phyloP scores from a whole-genome alignment of 2,113 vertebrate genomes.

The Leptodactylus fuscus region DNA sequence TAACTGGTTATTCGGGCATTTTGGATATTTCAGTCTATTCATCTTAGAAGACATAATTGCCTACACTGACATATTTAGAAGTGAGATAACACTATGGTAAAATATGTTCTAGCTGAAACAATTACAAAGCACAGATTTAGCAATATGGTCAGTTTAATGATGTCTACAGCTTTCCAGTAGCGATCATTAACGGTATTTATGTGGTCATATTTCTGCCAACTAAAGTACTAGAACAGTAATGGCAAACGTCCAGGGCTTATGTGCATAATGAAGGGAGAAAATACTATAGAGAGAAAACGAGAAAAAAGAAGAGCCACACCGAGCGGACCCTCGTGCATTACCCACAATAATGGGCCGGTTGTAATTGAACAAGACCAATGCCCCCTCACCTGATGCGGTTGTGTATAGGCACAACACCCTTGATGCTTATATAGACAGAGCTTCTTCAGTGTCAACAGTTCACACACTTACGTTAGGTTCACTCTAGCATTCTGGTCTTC shows the following conservation, averaged over 20 bases:
- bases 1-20: not conserved
- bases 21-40: not conserved
- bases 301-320: no score
- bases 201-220: slow-evolving; percentile 12
- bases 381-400: no score
- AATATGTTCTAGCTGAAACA: not conserved
- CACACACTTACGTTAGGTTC: no score
- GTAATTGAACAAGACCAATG: no score
- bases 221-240: not conserved
- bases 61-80: not conserved
- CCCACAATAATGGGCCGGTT: no score
- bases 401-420: no score
- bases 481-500: no score
- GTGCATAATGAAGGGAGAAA: not conserved
- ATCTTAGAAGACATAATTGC: not conserved
- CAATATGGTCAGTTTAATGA: slow-evolving; percentile 6
- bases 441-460: no score
- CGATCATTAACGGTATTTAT: not conserved
- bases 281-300: no score
- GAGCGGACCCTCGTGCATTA: no score
- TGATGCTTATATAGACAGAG: no score
- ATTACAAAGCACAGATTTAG: slow-evolving; percentile 15
- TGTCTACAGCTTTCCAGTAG: not conserved
- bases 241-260: not conserved
- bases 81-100: no score